Base-by-base conservation (phyloP, 2,797 vertebrate species). In the Champsocephalus gunnari region DNA sequence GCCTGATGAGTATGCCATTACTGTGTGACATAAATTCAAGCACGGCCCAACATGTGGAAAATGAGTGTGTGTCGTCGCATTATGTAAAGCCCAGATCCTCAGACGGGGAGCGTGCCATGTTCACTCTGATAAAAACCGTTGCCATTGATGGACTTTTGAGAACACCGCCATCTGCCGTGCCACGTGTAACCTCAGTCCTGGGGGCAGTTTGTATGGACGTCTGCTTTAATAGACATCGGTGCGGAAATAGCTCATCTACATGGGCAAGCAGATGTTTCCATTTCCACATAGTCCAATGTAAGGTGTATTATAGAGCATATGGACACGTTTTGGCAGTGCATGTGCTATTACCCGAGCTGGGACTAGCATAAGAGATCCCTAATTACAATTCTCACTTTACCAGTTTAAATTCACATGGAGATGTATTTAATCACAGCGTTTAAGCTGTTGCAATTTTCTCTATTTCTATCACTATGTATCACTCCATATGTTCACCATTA, bases 91-190 rank as follows among this genome's bases (percentile, higher is more conserved):
- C 55, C 51, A 54, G 82, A 84, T 89, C 82, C 80, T 79, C 77
- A 87, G 67, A 77, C n/a, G 5, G 81, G 72, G 86, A 81, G 76
- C 58, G n/a, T 84, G 88, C 73, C 81, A 73, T 89, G 90, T 93
- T 90, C 80, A 54, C 82, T 86, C 87, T 73, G 86, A 92, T 92
- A 78, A 89, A 88, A 84, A 53, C 75, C 70, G 62, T 78, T 63
- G 79, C 87, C 90, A 76, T 88, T 89, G 90, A 94, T 90, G 81
- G 88, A 91, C 88, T 92, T 92, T 90, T 81, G 81, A 85, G 82
- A 87, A 90, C 84, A 81, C 84, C 54, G 88, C 95, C 95, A 95
- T 95, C 94, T 96, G 95, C 90, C 72, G 65, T 80, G 77, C 87
- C 77, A 82, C 78, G 71, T 87, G 89, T 88, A 87, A 90, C 91